phyloP scores from a whole-genome alignment of 2,888 invertebrate genomes.

The Melieria omissa region DNA sequence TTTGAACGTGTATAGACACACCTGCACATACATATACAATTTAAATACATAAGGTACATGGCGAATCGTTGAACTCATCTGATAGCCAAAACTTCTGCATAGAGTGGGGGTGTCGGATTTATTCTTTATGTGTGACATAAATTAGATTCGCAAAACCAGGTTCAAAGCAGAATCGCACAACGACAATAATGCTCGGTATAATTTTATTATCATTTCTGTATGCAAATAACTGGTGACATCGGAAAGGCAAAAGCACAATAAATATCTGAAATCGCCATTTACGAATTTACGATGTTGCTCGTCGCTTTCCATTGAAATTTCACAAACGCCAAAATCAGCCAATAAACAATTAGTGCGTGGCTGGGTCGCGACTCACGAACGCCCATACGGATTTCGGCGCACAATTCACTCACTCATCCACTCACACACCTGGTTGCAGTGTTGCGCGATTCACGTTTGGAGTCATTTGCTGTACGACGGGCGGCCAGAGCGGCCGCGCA shows the following conservation, averaged over 20 bases:
- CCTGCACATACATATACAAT: too few species aligned
- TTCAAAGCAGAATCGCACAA: neutral
- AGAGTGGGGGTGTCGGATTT: conserved; percentile 5
- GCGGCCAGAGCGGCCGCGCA: too few species aligned
- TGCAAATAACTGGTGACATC: neutral
- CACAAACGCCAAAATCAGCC: conserved; percentile 18
- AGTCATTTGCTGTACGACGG: too few species aligned
- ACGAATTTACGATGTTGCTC: conserved; percentile 8
- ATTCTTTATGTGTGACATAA: conserved; percentile 19
- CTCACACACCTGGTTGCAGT: too few species aligned
- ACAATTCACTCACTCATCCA: too few species aligned
- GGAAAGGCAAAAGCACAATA: conserved; percentile 6
- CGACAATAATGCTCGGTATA: conserved; percentile 12
- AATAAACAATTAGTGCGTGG: conserved; percentile 9
- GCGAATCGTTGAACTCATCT: conserved; percentile 8
- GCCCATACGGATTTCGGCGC: neutral
- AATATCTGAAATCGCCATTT: neutral
- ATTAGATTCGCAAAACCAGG: conserved; percentile 2
- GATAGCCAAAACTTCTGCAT: neutral
- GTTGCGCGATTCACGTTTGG: too few species aligned
- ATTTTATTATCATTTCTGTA: conserved; percentile 12
- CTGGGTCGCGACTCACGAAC: neutral
- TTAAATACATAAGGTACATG: too few species aligned
- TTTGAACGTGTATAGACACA: too few species aligned
- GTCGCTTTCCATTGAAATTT: conserved; percentile 2